Percentiles rank a stretch among this genome's conserved stretches.
Conservation (phyloP, 2,113 vertebrate species). For the Brevimyrus niger region DNA sequence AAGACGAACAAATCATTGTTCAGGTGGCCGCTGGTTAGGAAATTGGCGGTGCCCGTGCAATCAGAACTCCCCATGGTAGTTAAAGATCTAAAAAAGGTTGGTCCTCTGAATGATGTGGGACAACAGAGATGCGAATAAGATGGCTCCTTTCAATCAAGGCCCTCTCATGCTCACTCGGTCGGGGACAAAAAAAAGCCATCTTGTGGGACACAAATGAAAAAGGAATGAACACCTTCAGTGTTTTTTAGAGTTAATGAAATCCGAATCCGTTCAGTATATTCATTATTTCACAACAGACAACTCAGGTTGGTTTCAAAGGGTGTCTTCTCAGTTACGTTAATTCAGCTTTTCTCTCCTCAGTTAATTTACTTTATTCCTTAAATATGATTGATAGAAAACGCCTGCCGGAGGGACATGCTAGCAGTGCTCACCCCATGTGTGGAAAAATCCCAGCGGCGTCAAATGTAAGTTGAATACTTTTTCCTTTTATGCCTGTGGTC, state of each 20-base stretch:
- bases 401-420: neutral
- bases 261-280: conserved; percentile 33
- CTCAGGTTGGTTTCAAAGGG: conserved; percentile 37
- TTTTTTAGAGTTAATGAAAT: conserved; percentile 47
- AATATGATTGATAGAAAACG: conserved; percentile 26
- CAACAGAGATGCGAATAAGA: conserved; percentile 93
- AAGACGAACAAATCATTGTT: conserved; percentile 99
- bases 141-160: conserved; percentile 80
- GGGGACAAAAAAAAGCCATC: conserved; percentile 42
- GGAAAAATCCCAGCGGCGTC: neutral
- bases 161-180: conserved; percentile 59
- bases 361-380: conserved; percentile 27
- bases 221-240: conserved; percentile 57
- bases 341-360: conserved; percentile 26
- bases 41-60: conserved; percentile 99
- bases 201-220: conserved; percentile 50
- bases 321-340: conserved; percentile 26
- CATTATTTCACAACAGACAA: conserved; percentile 38
- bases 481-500: neutral
- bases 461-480: conserved; percentile 8
- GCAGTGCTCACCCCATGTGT: neutral
- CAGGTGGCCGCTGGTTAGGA: conserved; percentile 99
- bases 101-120: conserved; percentile 93
- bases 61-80: conserved; percentile 97
- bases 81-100: conserved; percentile 99